Evolutionary conservation across 2,113 vertebrate species (phyloP), one percentile per base, ranked within the genome.

Genomic region (Entelurus aequoreus): DNA sequence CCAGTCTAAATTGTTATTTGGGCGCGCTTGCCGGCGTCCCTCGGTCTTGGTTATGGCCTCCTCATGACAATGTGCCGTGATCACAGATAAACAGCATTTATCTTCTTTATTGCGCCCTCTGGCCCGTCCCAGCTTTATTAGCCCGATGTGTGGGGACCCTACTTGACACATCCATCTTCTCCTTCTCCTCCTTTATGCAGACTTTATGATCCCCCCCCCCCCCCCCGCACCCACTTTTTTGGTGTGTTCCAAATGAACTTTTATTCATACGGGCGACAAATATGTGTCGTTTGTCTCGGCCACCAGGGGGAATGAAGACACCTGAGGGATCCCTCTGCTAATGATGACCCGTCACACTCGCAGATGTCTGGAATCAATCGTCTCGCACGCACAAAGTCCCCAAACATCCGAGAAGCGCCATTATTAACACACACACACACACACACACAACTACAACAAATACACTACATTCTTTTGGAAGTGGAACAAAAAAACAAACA

Each of bases 291-390:
- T 89, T 91, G 86, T 91, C 84, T 86, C 63, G 69, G 87, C 88
- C 89, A 83, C 83, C 50, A 49, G 91, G 85, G 90, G 85, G 90
- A 91, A 77, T 77, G 75, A 80, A 85, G 76, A 84, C 86, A 90
- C 88, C 87, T 88, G 81, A 90, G 87, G 88, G 90, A 91, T 88
- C 79, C 65, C 78, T 82, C 74, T 63, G 75, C 87, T 92, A 91
- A 92, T 92, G 89, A 91, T 88, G 87, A 84, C 81, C 90, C 91
- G 90, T 92, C 91, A 92, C 80, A 80, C 70, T 80, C 87, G 88
- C 90, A 92, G 89, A 89, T 92, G 91, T 91, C 89, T 90, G 85
- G 86, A 88, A 92, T 90, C 89, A 90, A 90, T 92, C 77, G 83
- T 62, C 80, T 80, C 85, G 87, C 82, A 88, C 89, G 89, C 84